A percentile compares a stretch with the other conserved stretches of the same genome.
Evolutionary conservation across 2,888 invertebrate genomes (phyloP).

Genomic region (Anticlea derivata): DNA sequence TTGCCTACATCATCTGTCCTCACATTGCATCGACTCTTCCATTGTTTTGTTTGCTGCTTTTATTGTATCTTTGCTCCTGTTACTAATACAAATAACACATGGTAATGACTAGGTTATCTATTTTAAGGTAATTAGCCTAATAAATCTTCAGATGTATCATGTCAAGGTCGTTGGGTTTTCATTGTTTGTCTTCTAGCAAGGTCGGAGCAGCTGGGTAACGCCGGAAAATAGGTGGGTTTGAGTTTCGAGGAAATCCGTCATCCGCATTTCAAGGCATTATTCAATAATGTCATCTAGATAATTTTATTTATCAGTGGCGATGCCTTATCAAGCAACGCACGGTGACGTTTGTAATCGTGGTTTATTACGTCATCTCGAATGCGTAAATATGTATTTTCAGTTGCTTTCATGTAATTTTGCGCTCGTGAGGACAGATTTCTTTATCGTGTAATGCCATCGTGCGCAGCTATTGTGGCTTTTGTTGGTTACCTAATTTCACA

Average conservation of each 20-base stretch:
- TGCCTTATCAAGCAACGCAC: conserved; percentile 48
- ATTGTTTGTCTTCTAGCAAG: conserved; percentile 79
- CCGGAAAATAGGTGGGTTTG: conserved; percentile 68
- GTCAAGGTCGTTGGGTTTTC: conserved; percentile 78
- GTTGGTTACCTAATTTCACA: conserved; percentile 82
- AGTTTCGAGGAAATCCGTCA: conserved; percentile 75
- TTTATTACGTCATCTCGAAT: conserved; percentile 52
- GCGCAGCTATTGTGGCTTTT: conserved; percentile 69
- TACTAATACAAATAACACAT: conserved; percentile 68
- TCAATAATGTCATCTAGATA: conserved; percentile 57
- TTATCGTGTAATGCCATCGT: conserved; percentile 62
- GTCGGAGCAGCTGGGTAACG: conserved; percentile 69
- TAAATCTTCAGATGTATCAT: conserved; percentile 71
- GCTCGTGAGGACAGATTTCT: conserved; percentile 58
- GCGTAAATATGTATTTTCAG: conserved; percentile 46
- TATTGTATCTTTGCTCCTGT: conserved; percentile 58
- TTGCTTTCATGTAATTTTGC: conserved; percentile 52
- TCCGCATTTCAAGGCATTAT: conserved; percentile 75
- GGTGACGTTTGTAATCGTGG: conserved; percentile 47
- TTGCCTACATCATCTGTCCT: conserved; percentile 74
- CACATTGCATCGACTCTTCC: conserved; percentile 53
- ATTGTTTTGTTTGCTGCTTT: conserved; percentile 65
- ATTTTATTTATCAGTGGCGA: conserved; percentile 50
- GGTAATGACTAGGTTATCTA: conserved; percentile 65
- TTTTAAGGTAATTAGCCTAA: conserved; percentile 68